These are phyloP conservation scores for Xenus cinereus DNA, from an alignment of 2,113 vertebrate genomes.

Conservation along the genomic window DNA sequence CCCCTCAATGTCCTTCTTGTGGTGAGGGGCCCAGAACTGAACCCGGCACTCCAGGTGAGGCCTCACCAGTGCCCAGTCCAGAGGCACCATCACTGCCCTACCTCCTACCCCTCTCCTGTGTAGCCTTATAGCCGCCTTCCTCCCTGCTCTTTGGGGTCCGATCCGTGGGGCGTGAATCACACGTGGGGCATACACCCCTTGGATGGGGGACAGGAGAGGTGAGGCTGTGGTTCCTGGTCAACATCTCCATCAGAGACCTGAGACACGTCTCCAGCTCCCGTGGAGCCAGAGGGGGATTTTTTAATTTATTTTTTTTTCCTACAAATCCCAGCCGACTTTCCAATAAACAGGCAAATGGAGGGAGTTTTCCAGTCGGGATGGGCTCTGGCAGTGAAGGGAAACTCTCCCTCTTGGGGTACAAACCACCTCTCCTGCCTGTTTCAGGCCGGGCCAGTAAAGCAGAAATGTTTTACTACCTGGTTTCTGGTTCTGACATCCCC, in stretches of 20 bases:
- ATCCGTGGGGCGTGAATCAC: too few species aligned
- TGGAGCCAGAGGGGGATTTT: background rate
- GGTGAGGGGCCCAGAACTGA: too few species aligned
- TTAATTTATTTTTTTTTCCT: too few species aligned
- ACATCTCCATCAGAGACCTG: background rate
- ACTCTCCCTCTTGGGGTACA: background rate
- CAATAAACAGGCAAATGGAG: background rate
- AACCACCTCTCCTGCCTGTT: background rate
- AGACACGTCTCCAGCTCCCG: background rate
- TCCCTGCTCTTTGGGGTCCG: rapidly evolving
- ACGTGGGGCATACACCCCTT: rapidly evolving
- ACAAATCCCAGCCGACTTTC: rapidly evolving
- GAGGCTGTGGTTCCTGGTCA: background rate
- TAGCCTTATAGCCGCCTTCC: rapidly evolving
- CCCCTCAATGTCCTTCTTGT: too few species aligned
- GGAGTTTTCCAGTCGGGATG: background rate
- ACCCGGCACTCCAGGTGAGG: too few species aligned
- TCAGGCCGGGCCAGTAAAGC: background rate
- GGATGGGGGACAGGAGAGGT: background rate
- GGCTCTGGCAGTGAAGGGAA: background rate
- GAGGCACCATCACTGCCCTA: too few species aligned
- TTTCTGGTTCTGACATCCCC: conserved; percentile 59
- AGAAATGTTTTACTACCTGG: background rate
- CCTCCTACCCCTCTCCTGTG: too few species aligned
- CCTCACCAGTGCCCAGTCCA: too few species aligned